phyloP scores from a whole-genome alignment of 2,113 vertebrate species.

The Gobiocypris rarus region DNA sequence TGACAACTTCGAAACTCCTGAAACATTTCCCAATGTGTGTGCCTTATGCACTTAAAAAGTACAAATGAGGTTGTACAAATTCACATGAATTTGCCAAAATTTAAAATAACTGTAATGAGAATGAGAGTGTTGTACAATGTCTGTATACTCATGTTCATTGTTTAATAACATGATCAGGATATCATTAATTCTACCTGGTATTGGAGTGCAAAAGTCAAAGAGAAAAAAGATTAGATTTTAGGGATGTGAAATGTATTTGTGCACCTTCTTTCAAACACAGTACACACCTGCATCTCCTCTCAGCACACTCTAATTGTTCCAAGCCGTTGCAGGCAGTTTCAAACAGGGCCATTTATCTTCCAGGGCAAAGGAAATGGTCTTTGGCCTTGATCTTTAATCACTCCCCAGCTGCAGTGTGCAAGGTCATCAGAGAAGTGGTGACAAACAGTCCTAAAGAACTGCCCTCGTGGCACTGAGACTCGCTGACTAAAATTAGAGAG shows the following conservation, averaged over 20 bases:
- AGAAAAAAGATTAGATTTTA: not conserved
- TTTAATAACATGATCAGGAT: no score
- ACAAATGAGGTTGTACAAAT: no score
- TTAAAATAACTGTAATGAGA: no score
- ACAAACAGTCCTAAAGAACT: constrained; percentile 59
- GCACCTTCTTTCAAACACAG: constrained; percentile 56
- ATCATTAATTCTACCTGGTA: not conserved
- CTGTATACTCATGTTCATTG: no score
- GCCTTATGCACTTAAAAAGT: no score
- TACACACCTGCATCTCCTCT: constrained; percentile 64
- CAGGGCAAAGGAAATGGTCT: constrained; percentile 74
- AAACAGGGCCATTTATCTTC: constrained; percentile 78
- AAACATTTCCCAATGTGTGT: no score
- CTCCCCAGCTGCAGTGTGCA: constrained; percentile 70
- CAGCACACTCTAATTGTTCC: constrained; percentile 75
- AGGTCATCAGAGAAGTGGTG: constrained; percentile 74
- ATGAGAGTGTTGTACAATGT: no score
- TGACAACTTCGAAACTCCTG: no score
- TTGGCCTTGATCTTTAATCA: constrained; percentile 78
- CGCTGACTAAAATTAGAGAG: constrained; percentile 43
- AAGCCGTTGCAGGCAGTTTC: constrained; percentile 74
- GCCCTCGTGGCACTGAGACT: not conserved
- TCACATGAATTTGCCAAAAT: no score
- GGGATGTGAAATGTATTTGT: not conserved
- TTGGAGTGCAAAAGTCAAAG: not conserved